A percentile compares a stretch with the other conserved stretches of the same genome.
phyloP scores from a whole-genome alignment of 2,797 vertebrate species.

The Neoniphon sammara region DNA sequence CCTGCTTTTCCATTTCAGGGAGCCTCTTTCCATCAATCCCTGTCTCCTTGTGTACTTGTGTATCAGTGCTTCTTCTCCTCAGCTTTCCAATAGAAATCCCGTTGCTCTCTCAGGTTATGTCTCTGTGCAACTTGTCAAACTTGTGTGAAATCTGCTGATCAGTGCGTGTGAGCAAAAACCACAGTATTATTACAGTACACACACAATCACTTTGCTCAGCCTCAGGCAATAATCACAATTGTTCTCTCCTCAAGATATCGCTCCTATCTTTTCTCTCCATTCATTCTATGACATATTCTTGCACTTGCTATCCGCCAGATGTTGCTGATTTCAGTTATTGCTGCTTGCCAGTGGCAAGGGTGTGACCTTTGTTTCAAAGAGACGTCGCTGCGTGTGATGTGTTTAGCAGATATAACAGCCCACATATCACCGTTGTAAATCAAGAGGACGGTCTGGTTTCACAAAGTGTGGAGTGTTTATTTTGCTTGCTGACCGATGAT shows the following conservation, averaged over 20 bases:
- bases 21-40: neutral
- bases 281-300: neutral
- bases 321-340: slow-evolving; percentile 30
- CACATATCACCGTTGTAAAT: slow-evolving; percentile 2
- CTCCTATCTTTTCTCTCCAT: neutral
- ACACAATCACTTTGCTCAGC: slow-evolving; percentile 51
- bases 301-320: slow-evolving; percentile 27
- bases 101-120: slow-evolving; percentile 27
- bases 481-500: neutral
- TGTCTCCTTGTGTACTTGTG: slow-evolving; percentile 19
- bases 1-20: neutral
- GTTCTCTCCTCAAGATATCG: slow-evolving; percentile 17
- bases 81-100: slow-evolving; percentile 13
- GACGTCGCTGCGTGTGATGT: neutral
- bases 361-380: neutral
- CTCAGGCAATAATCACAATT: slow-evolving; percentile 61
- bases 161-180: slow-evolving; percentile 49
- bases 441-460: slow-evolving; percentile 3
- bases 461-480: neutral
- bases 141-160: slow-evolving; percentile 75
- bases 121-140: slow-evolving; percentile 60
- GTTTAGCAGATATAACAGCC: neutral
- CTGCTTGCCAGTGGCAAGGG: slow-evolving; percentile 14
- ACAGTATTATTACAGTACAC: slow-evolving; percentile 72
- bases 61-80: slow-evolving; percentile 60